Evolutionary conservation across 2,113 vertebrate species (phyloP).

Genomic region (Ahaetulla prasina): DNA sequence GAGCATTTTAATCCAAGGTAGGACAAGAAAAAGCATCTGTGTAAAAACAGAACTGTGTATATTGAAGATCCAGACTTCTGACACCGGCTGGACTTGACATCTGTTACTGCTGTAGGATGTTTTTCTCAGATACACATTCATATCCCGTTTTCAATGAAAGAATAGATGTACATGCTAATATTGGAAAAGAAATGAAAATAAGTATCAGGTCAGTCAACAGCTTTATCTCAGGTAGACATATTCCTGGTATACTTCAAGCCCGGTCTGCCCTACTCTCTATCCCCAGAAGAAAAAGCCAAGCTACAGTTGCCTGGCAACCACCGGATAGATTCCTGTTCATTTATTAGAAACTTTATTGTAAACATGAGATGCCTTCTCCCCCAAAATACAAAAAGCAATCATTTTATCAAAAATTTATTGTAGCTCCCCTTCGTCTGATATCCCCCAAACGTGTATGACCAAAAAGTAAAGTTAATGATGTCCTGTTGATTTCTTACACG

Average conservation of each 20-base stretch:
- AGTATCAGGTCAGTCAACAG: neutral
- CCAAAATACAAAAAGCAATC: neutral
- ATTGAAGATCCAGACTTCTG: neutral
- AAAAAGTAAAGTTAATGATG: neutral
- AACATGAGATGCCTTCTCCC: neutral
- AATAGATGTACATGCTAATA: neutral
- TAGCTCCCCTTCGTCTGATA: neutral
- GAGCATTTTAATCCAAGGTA: neutral
- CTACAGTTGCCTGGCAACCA: constrained; percentile 8
- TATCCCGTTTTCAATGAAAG: neutral
- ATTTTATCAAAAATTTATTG: neutral
- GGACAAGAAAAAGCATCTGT: neutral
- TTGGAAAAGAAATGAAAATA: neutral
- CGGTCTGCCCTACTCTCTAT: neutral
- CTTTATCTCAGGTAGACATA: neutral
- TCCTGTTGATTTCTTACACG: neutral
- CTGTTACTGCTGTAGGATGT: neutral
- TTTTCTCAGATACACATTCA: neutral
- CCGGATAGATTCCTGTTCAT: neutral
- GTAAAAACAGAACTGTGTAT: neutral
- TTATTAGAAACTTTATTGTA: constrained; percentile 11
- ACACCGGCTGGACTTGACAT: neutral
- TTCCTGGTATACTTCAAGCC: neutral
- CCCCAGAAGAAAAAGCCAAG: neutral
- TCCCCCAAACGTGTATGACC: neutral